Evolutionary conservation across 2,888 invertebrate species (phyloP).

Genomic region (Tetragonula carbonaria): DNA sequence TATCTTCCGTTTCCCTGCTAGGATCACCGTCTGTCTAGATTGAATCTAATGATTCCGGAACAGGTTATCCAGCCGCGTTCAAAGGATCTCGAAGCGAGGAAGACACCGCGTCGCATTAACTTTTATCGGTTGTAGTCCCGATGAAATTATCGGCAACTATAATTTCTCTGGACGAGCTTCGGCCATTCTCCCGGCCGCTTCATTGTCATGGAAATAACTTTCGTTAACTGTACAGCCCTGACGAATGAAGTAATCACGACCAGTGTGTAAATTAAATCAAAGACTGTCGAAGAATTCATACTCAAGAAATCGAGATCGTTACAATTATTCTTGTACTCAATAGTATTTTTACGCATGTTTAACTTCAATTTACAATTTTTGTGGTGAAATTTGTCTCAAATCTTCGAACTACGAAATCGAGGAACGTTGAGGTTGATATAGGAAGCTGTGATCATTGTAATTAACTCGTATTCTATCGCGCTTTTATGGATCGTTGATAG

Average conservation of each 20-base stretch:
- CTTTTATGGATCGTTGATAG: background rate
- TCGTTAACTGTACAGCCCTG: background rate
- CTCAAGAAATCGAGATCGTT: background rate
- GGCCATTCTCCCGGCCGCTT: constrained; percentile 22
- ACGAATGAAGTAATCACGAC: constrained; percentile 4
- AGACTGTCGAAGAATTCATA: background rate
- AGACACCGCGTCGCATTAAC: constrained; percentile 56
- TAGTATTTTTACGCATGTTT: background rate
- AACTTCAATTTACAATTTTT: background rate
- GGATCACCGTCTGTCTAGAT: constrained; percentile 40
- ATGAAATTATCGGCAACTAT: constrained; percentile 56
- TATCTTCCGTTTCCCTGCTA: constrained; percentile 46
- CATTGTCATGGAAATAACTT: constrained; percentile 42
- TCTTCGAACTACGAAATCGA: background rate
- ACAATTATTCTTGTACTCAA: background rate
- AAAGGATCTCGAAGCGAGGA: constrained; percentile 44
- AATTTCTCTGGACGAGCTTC: constrained; percentile 47
- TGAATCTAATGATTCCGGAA: constrained; percentile 58
- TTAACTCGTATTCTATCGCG: background rate
- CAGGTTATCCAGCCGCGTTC: constrained; percentile 53
- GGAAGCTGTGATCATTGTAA: background rate
- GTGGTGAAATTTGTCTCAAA: background rate
- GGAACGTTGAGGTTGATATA: background rate
- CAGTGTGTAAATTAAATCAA: background rate
- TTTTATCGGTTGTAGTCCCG: constrained; percentile 52